phyloP scores from a whole-genome alignment of 2,797 vertebrate genomes.

The Phrynocephalus forsythii region DNA sequence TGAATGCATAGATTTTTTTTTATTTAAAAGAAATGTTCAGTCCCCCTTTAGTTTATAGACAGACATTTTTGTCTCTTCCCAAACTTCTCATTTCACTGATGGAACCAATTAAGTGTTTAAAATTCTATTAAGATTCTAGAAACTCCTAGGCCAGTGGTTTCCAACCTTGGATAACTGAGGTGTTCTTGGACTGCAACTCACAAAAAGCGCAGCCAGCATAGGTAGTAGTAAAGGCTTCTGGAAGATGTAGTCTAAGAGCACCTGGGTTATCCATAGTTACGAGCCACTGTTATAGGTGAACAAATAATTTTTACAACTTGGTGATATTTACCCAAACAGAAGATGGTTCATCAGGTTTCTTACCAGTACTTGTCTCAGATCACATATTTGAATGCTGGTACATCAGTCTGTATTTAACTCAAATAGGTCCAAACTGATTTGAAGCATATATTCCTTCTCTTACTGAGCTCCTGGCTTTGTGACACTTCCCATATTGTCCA shows the following conservation, averaged over 20 bases:
- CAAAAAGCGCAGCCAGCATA: no score
- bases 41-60: background rate
- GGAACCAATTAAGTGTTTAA: no score
- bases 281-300: background rate
- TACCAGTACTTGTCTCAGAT: background rate
- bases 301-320: background rate
- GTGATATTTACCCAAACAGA: background rate
- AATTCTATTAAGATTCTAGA: background rate
- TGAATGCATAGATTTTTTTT: background rate
- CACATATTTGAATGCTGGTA: background rate
- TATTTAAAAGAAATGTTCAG: background rate
- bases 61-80: background rate
- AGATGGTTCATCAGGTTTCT: background rate
- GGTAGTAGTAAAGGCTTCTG: no score
- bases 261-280: no score
- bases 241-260: no score
- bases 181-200: no score
- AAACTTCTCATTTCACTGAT: background rate
- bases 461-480: background rate
- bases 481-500: background rate
- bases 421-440: background rate
- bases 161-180: no score
- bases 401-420: background rate
- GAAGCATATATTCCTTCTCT: background rate
- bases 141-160: background rate